Evolutionary conservation across 2,888 invertebrate species (phyloP).

Genomic region (Meloe dianella): DNA sequence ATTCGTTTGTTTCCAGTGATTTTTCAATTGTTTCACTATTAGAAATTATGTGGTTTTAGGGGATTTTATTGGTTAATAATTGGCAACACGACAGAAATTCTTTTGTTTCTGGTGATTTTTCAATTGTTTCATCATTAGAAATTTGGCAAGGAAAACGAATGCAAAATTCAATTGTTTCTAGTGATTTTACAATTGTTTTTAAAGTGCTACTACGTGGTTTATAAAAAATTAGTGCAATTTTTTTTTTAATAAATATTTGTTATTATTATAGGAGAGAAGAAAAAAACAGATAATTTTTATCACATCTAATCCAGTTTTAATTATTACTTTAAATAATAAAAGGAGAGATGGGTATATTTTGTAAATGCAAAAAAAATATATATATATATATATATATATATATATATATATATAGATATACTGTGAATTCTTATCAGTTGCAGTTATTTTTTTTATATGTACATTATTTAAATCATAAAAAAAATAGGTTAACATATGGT

Average conservation of each 20-base stretch:
- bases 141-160: too few species aligned
- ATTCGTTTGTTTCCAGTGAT: too few species aligned
- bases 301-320: neutral
- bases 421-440: neutral
- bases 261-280: neutral
- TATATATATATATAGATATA: too few species aligned
- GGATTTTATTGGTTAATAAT: too few species aligned
- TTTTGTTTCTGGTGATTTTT: too few species aligned
- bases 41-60: too few species aligned
- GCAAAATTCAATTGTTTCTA: too few species aligned
- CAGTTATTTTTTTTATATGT: neutral
- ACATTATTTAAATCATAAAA: neutral
- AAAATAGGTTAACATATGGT: constrained; percentile 5
- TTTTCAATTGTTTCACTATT: too few species aligned
- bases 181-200: neutral
- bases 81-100: too few species aligned
- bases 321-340: neutral
- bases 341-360: neutral
- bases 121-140: too few species aligned
- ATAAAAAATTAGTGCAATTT: neutral
- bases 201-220: neutral
- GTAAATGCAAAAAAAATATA: neutral
- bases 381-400: too few species aligned
- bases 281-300: neutral
- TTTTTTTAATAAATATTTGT: neutral